phyloP scores from a whole-genome alignment of 2,888 invertebrate species.

The Thalpophila matura region DNA sequence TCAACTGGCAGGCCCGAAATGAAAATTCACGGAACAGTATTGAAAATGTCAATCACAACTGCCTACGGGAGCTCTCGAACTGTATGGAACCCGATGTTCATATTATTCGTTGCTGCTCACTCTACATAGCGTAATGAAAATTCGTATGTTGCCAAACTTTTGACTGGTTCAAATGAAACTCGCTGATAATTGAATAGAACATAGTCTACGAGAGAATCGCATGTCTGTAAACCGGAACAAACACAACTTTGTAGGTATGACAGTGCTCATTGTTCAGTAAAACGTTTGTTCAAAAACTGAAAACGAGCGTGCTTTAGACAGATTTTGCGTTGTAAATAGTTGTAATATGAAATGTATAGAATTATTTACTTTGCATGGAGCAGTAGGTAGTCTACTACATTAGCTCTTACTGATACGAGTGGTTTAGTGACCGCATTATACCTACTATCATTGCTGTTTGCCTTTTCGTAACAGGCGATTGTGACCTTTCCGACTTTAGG shows the following conservation, averaged over 20 bases:
- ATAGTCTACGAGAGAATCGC: slow-evolving; percentile 31
- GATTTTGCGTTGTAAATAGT: slow-evolving; percentile 2
- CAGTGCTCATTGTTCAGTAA: slow-evolving; percentile 12
- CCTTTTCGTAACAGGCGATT: neutral
- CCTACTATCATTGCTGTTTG: neutral
- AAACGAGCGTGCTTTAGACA: slow-evolving; percentile 8
- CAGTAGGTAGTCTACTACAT: neutral
- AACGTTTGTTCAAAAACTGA: slow-evolving; percentile 21
- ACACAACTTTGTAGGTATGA: slow-evolving; percentile 9
- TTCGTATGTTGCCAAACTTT: slow-evolving; percentile 36
- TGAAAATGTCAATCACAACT: slow-evolving; percentile 70
- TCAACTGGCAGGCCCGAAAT: slow-evolving; percentile 57
- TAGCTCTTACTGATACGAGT: neutral
- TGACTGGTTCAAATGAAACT: slow-evolving; percentile 51
- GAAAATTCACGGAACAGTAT: slow-evolving; percentile 64
- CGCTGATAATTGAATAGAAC: slow-evolving; percentile 30
- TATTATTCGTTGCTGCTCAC: slow-evolving; percentile 34
- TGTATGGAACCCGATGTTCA: slow-evolving; percentile 42
- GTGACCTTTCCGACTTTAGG: too few relatives aligned
- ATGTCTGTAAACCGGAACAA: slow-evolving; percentile 16
- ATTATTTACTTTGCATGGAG: slow-evolving; percentile 10
- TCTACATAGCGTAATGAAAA: slow-evolving; percentile 27
- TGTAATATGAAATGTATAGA: slow-evolving; percentile 7
- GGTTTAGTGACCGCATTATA: neutral
- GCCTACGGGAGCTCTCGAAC: slow-evolving; percentile 48